Conservation (phyloP, 1,140 invertebrate genomes). For the Anadara kagoshimensis region DNA sequence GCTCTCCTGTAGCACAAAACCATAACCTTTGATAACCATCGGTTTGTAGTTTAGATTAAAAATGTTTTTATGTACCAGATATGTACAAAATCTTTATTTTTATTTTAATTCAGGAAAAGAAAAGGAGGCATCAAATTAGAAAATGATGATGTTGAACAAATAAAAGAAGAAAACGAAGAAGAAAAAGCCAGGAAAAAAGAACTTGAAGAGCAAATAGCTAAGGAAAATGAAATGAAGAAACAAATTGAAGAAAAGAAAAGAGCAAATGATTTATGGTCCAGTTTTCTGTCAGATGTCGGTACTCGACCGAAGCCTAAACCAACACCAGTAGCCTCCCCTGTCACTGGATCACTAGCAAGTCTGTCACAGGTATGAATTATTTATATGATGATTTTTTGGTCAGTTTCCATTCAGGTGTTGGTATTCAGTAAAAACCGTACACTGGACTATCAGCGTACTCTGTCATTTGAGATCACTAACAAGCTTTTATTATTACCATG, state of each 20-base stretch:
- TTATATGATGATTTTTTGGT: neutral
- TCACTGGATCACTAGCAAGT: conserved; percentile 18
- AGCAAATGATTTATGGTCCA: conserved; percentile 68
- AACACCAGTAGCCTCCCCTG: conserved; percentile 3
- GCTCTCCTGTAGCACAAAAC: too few species aligned
- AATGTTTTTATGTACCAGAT: too few species aligned
- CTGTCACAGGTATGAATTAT: conserved; percentile 19
- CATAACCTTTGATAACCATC: too few species aligned
- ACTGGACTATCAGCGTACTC: too few species aligned
- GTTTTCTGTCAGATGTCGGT: conserved; percentile 68
- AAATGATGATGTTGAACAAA: conserved; percentile 30
- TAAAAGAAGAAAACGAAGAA: conserved; percentile 35
- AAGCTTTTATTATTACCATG: too few species aligned
- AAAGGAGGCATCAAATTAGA: conserved; percentile 60
- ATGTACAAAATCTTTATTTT: too few species aligned
- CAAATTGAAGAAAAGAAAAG: conserved; percentile 63
- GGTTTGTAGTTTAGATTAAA: too few species aligned
- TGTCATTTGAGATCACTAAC: too few species aligned
- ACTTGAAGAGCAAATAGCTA: conserved; percentile 50
- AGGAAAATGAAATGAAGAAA: conserved; percentile 51
- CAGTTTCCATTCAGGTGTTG: too few species aligned
- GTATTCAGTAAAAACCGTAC: too few species aligned
- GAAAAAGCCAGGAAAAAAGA: conserved; percentile 46
- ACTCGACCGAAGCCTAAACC: conserved; percentile 42
- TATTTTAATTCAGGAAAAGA: conserved; percentile 48